Evolutionary conservation across 2,113 vertebrate genomes (phyloP), one percentile per base, ranked within the genome.

Genomic region (Daphoenositta chrysoptera): DNA sequence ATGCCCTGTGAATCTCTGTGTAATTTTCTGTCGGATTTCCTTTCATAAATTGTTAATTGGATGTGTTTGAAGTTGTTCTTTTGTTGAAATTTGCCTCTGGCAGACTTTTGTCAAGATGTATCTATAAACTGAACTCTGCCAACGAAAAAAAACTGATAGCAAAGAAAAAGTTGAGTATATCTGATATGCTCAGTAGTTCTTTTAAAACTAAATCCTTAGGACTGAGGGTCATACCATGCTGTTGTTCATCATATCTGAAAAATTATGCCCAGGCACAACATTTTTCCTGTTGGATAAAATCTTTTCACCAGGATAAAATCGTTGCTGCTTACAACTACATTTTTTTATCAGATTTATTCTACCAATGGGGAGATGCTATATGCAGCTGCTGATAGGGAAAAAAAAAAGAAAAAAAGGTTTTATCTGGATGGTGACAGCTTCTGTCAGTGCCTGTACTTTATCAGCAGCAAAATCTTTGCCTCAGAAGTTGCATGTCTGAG

Each of bases 31-130:
- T 83, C 27, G 15, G 76, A 70, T 90, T 96, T 95, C 90, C 72
- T 94, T 87, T 92, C 86, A 96, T 84, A 90, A 93, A 94, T 95
- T 89, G 83, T 94, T 96, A 96, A 94, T 94, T 92, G 83, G 68
- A 87, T 89, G 48, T 53, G 80, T 95, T 90, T 96, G 96, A 96
- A 92, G 80, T 92, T 70, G 39, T 72, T 94, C 92, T 93, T 93
- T 90, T 87, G 90, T 88, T 81, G 92, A 78, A 93, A 81, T 95
- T 94, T 88, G 90, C 96, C 94, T 50, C 56, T 89, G 64, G 94
- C 90, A 78, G 76, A 66, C 72, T 90, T 94, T 93, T 96, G 79
- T 95, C 90, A 84, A 81, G 86, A 80, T 51, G 24, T 89, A 85
- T 94, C 93, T 82, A 79, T 72, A 94, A 94, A 87, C 78, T 65